Conservation (phyloP, 2,888 invertebrate genomes). For the Epistrophe grossulariae region DNA sequence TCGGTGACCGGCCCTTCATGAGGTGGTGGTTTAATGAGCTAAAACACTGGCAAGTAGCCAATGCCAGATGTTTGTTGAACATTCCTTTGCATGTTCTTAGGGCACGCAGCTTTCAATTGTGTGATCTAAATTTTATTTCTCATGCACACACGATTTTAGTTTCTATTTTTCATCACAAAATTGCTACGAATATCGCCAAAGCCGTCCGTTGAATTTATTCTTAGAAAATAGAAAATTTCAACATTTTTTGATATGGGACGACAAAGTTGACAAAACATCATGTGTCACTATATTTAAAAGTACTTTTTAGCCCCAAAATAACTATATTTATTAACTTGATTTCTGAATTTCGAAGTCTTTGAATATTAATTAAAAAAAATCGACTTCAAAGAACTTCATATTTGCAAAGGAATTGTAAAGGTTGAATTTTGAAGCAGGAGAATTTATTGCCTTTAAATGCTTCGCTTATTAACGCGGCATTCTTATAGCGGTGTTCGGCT, state of each 20-base stretch:
- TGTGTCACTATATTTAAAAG: not conserved
- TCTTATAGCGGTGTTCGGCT: no score
- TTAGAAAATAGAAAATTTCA: slow-evolving; percentile 11
- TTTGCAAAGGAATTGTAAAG: no score
- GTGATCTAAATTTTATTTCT: slow-evolving; percentile 20
- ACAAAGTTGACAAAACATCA: not conserved
- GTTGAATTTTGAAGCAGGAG: no score
- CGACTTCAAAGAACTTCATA: no score
- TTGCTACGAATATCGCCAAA: not conserved
- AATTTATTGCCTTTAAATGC: no score
- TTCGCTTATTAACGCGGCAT: no score
- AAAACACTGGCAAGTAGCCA: slow-evolving; percentile 60
- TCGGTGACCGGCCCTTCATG: slow-evolving; percentile 54
- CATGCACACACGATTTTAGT: not conserved
- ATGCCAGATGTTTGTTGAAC: slow-evolving; percentile 46
- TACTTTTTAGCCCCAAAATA: no score
- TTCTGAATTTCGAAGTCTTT: no score
- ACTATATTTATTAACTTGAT: no score
- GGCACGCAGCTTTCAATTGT: slow-evolving; percentile 24
- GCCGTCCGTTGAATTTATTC: not conserved
- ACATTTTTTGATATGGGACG: not conserved
- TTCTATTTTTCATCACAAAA: not conserved
- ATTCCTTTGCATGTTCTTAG: slow-evolving; percentile 46
- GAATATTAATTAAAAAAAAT: no score
- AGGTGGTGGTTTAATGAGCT: slow-evolving; percentile 24